Conservation (phyloP, 2,888 invertebrate genomes). For the Brassicogethes aeneus region DNA sequence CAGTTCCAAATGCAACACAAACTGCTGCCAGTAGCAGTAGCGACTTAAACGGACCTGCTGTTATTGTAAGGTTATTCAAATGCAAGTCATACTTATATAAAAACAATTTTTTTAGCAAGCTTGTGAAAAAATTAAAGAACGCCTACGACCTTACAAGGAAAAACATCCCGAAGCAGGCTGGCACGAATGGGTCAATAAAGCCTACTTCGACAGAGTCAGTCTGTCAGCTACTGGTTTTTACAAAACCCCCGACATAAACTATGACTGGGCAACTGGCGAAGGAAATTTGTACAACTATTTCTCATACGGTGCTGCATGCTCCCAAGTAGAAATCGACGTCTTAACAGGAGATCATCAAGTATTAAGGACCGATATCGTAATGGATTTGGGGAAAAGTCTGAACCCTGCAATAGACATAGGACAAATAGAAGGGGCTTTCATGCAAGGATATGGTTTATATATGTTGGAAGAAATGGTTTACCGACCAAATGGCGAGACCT, state of each 20-base stretch:
- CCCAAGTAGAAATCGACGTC: conserved; percentile 89
- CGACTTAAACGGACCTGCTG: conserved; percentile 88
- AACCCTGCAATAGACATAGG: conserved; percentile 97
- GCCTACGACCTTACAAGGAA: conserved; percentile 66
- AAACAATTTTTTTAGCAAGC: conserved; percentile 55
- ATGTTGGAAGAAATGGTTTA: conserved; percentile 84
- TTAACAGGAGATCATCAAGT: conserved; percentile 90
- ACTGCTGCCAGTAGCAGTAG: conserved; percentile 85
- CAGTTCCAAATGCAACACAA: conserved; percentile 84
- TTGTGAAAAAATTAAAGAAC: conserved; percentile 62
- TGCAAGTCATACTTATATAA: too few relatives aligned
- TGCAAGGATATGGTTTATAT: conserved; percentile 90
- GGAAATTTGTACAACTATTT: conserved; percentile 77
- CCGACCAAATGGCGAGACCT: conserved; percentile 72
- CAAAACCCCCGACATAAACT: conserved; percentile 65
- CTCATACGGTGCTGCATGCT: conserved; percentile 77
- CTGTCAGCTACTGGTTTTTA: conserved; percentile 80
- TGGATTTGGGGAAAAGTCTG: conserved; percentile 88
- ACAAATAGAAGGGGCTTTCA: conserved; percentile 91
- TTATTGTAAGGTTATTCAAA: conserved; percentile 46
- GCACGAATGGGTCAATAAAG: conserved; percentile 74
- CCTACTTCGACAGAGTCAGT: conserved; percentile 68
- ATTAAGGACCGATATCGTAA: conserved; percentile 83
- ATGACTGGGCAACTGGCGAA: conserved; percentile 57
- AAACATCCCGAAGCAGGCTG: conserved; percentile 70